Percentiles rank a stretch among this genome's conserved stretches.
These are phyloP conservation scores for Umimayanthus kanabou DNA, from an alignment of 92 coral and sea anemone genomes.

Conservation along the genomic window DNA sequence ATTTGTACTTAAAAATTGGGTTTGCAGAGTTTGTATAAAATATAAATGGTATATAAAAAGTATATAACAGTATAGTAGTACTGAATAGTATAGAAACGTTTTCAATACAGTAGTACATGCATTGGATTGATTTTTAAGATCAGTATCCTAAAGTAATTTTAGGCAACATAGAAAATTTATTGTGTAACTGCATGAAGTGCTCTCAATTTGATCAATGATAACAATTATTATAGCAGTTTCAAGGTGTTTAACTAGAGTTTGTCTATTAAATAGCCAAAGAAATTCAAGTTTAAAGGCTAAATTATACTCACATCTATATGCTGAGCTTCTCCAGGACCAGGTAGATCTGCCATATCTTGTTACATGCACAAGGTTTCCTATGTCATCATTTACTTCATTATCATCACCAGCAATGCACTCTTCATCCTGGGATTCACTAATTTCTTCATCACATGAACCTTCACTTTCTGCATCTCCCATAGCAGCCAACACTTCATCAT, in stretches of 20 bases:
- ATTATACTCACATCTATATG: constrained; percentile 17
- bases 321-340: constrained; percentile 48
- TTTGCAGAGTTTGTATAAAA: not conserved
- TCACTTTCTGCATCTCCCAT: constrained; percentile 19
- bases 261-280: not conserved
- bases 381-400: constrained; percentile 30
- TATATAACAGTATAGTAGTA: no score
- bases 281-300: not conserved
- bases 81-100: no score
- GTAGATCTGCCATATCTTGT: constrained; percentile 45
- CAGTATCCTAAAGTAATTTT: not conserved
- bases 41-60: not conserved
- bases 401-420: constrained; percentile 17
- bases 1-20: not conserved
- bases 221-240: not conserved
- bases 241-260: not conserved
- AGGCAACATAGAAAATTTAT: not conserved
- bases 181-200: not conserved
- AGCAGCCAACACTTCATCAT: constrained; percentile 48
- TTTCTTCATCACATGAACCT: constrained; percentile 22
- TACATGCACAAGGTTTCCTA: constrained; percentile 41
- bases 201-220: not conserved
- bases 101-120: no score
- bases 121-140: not conserved
- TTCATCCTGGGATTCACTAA: constrained; percentile 7